A percentile compares a stretch with the other conserved stretches of the same genome.
These are phyloP conservation scores for Scortum barcoo DNA, from an alignment of 2,113 vertebrate species.

Conservation along the genomic window DNA sequence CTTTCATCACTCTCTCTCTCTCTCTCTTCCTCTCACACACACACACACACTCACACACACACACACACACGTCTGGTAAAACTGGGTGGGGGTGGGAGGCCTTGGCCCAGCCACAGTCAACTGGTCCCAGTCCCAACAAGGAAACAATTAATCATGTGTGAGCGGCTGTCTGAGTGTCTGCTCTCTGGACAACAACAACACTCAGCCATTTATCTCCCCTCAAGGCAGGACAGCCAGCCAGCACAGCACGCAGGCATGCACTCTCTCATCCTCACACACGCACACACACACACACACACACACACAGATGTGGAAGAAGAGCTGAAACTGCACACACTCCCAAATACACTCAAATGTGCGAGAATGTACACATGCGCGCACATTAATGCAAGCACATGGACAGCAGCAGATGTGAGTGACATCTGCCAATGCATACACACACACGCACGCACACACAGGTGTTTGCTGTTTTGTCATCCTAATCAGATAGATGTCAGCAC, in stretches of 20 bases:
- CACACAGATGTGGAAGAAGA: conserved; percentile 65
- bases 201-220: conserved; percentile 79
- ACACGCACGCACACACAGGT: conserved; percentile 43
- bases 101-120: conserved; percentile 79
- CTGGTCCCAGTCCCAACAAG: conserved; percentile 80
- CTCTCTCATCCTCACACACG: conserved; percentile 55
- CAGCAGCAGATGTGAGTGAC: conserved; percentile 36
- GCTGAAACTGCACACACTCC: conserved; percentile 40
- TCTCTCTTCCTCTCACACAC: background rate
- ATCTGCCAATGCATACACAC: conserved; percentile 28
- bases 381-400: conserved; percentile 58
- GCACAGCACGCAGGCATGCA: conserved; percentile 78
- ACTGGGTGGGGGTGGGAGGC: conserved; percentile 81
- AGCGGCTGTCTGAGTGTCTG: conserved; percentile 85
- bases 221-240: conserved; percentile 74
- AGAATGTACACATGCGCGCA: conserved; percentile 2
- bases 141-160: conserved; percentile 88
- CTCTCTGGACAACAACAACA: conserved; percentile 85
- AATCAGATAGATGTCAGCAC: conserved; percentile 71
- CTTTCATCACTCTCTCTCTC: conserved; percentile 50
- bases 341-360: conserved; percentile 13
- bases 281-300: conserved; percentile 38
- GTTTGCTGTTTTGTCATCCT: conserved; percentile 55
- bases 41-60: conserved; percentile 40
- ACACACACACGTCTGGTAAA: conserved; percentile 40